These are phyloP conservation scores for Sterna hirundo DNA, from an alignment of 2,113 vertebrate genomes.

Conservation along the genomic window DNA sequence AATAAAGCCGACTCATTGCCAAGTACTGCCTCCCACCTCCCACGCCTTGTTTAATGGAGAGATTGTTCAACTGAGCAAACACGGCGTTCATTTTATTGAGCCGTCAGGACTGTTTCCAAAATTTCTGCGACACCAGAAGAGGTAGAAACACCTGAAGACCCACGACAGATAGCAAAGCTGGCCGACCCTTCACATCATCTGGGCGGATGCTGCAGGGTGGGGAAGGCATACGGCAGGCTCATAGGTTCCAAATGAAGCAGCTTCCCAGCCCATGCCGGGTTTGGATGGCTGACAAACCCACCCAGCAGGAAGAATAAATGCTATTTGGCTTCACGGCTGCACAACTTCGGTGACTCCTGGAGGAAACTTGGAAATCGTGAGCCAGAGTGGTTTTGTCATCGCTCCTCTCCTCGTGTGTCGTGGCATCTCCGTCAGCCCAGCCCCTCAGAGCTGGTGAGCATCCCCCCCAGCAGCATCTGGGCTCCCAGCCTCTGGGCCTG, in stretches of 20 bases:
- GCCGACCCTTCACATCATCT: neutral
- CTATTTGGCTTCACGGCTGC: neutral
- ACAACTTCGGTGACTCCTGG: neutral
- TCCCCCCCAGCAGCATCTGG: neutral
- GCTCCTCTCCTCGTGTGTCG: neutral
- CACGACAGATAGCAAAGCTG: neutral
- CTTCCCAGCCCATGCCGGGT: neutral
- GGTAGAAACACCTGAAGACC: neutral
- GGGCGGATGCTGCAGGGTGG: neutral
- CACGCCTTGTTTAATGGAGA: neutral
- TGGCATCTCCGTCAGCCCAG: neutral
- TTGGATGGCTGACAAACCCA: neutral
- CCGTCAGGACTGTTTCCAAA: neutral
- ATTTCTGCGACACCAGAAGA: neutral
- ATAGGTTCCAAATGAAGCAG: rapidly evolving
- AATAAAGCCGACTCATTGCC: neutral
- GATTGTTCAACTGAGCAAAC: neutral
- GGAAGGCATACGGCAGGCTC: neutral
- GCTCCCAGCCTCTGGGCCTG: rapidly evolving
- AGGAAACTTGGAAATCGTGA: neutral
- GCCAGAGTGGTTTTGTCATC: rapidly evolving
- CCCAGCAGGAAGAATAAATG: neutral
- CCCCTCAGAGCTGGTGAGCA: rapidly evolving
- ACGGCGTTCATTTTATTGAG: neutral
- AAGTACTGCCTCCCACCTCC: neutral